Conservation (phyloP, 2,797 vertebrate genomes). For the Hoplostethus mediterraneus region DNA sequence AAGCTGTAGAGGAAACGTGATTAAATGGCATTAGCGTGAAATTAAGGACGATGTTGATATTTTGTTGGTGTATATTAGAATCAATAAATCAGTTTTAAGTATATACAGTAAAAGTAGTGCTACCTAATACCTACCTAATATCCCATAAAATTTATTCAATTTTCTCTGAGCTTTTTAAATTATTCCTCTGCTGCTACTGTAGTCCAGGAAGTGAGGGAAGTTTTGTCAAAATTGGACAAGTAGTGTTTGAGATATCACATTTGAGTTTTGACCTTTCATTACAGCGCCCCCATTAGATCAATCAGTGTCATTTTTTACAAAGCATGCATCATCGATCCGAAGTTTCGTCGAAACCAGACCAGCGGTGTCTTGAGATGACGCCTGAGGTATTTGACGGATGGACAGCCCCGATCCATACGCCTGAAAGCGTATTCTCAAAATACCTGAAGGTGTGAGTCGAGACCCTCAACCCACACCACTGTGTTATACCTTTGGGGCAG, state of each 20-base stretch:
- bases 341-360: slow-evolving; percentile 13
- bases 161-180: slow-evolving; percentile 50
- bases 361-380: too few relatives aligned
- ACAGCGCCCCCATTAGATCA: too few relatives aligned
- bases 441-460: too few relatives aligned
- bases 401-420: too few relatives aligned
- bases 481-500: slow-evolving; percentile 94
- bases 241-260: too few relatives aligned
- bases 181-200: slow-evolving; percentile 35
- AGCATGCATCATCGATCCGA: slow-evolving; percentile 16
- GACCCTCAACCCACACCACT: too few relatives aligned
- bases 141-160: slow-evolving; percentile 31
- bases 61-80: slow-evolving; percentile 8
- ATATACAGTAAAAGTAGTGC: slow-evolving; percentile 2
- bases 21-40: not conserved
- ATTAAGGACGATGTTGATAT: slow-evolving; percentile 11
- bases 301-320: not conserved
- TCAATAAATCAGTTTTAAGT: not conserved
- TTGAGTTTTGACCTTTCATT: too few relatives aligned
- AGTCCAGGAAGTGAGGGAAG: slow-evolving; percentile 14
- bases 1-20: not conserved
- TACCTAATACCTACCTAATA: too few relatives aligned
- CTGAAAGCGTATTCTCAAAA: too few relatives aligned
- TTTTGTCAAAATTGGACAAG: too few relatives aligned
- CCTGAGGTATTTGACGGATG: too few relatives aligned